Evolutionary conservation across 2,888 invertebrate species (phyloP), one percentile per base, ranked within the genome.

Genomic region (Sesia apiformis): DNA sequence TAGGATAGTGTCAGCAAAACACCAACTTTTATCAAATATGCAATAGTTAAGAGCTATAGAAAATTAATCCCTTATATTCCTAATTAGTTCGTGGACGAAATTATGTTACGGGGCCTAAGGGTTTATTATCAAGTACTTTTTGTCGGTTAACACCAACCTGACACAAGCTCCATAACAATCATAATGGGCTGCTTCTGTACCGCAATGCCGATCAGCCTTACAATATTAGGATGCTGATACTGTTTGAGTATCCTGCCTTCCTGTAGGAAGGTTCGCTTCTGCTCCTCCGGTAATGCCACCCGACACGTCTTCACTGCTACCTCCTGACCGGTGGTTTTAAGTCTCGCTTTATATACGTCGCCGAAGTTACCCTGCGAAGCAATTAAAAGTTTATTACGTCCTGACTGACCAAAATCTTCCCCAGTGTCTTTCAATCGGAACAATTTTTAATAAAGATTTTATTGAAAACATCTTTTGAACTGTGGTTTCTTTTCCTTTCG

Each of bases 91-190:
- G 23, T 23, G 23, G 23, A 23, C 23, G 23, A 23, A 38, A 41
- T 54, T 5, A 39, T 40, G 40, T 51, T 42, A 41, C n/a, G 23
- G 23, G 40, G 38, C 6, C 51, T 42, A 8, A 23, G 23, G 23
- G 23, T 1, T 56, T n/a, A 39, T 56, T n/a, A 39, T 49, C 6
- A 4, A 7, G 40, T 43, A 41, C 4, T 42, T 7, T 40, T 41
- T 51, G 39, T 40, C 57, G 7, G 7, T 23, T 23, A 23, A 23
- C 23, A n/a, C 70, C 74, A 76, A 94, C 95, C 95, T 64, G 95
- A 93, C 51, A 98, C 98, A 59, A 97, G 91, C 88, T 99, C 99
- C 98, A 99, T 98, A 41, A 99, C 98, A 70, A 99, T 98, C 98
- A 98, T 98, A 56, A 99, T 98, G 0, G 99, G 99, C 70, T 98